These are phyloP conservation scores for Sorex araneus DNA, from an alignment of 2,113 vertebrate genomes.

Conservation along the genomic window DNA sequence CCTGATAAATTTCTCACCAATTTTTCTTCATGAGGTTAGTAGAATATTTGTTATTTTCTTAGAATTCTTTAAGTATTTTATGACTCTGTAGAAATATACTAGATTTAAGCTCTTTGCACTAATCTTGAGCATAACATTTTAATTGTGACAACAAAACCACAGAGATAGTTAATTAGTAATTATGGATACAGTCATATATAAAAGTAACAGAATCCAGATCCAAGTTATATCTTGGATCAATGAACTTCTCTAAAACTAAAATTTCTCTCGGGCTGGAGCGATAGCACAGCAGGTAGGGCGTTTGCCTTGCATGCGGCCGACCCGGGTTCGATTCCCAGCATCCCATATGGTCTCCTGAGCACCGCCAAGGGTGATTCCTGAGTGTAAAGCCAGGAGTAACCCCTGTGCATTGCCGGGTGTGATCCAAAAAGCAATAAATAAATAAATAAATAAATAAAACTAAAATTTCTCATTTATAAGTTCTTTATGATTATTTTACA, in stretches of 20 bases:
- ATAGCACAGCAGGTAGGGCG: no score
- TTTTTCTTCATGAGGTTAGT: conserved; percentile 9
- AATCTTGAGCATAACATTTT: background rate
- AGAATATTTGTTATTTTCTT: background rate
- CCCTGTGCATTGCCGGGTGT: no score
- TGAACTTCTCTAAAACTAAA: background rate
- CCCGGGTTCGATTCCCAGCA: no score
- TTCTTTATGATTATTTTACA: background rate
- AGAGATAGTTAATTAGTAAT: background rate
- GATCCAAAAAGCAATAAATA: no score
- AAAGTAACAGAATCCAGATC: background rate
- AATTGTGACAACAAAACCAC: background rate
- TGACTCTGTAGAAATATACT: background rate
- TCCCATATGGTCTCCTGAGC: no score
- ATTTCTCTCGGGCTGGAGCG: no score
- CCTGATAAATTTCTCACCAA: background rate
- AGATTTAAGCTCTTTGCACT: background rate
- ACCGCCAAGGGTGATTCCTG: no score
- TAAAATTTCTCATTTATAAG: background rate
- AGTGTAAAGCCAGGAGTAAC: no score
- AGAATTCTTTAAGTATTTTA: conserved; percentile 47
- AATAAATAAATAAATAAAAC: no score
- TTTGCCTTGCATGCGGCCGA: no score
- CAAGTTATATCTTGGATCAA: background rate
- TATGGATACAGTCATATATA: background rate